Percentiles rank a stretch among this genome's conserved stretches.
Evolutionary conservation across 2,797 vertebrate species (phyloP).

Genomic region (Ctenosaura bakeri): DNA sequence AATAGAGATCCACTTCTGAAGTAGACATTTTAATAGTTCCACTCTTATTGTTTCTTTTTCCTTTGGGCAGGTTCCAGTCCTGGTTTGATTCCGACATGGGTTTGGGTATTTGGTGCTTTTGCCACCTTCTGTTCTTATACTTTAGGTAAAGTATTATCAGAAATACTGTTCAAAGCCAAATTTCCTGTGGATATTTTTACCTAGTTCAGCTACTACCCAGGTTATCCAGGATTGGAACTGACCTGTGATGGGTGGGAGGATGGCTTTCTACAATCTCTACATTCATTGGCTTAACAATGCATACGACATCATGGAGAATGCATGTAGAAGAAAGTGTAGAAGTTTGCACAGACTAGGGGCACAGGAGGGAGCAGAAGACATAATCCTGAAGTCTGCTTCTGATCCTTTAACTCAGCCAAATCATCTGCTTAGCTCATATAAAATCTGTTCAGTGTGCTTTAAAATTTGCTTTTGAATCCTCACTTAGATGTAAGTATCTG

Average conservation of each 20-base stretch:
- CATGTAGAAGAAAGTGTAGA: neutral
- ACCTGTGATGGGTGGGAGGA: too few species aligned
- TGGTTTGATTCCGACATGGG: slow-evolving; percentile 74
- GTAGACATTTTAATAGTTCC: neutral
- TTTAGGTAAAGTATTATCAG: slow-evolving; percentile 71
- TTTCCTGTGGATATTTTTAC: slow-evolving; percentile 22
- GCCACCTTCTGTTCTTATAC: slow-evolving; percentile 76
- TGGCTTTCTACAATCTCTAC: neutral
- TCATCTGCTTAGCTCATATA: too few species aligned
- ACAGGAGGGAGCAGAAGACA: neutral
- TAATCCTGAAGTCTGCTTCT: neutral
- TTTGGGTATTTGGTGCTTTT: slow-evolving; percentile 76
- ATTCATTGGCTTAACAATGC: neutral
- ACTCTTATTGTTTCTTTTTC: slow-evolving; percentile 23
- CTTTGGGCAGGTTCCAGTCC: slow-evolving; percentile 71
- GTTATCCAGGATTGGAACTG: too few species aligned
- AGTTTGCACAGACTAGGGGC: neutral
- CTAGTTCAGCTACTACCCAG: neutral
- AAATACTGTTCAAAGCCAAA: neutral
- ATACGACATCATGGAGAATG: neutral
- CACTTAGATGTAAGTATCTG: neutral
- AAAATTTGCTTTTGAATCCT: neutral
- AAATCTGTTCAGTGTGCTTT: neutral
- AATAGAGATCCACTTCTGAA: neutral
- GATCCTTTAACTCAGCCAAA: neutral